Conservation (phyloP, 2,888 invertebrate species). For the Abrostola tripartita region DNA sequence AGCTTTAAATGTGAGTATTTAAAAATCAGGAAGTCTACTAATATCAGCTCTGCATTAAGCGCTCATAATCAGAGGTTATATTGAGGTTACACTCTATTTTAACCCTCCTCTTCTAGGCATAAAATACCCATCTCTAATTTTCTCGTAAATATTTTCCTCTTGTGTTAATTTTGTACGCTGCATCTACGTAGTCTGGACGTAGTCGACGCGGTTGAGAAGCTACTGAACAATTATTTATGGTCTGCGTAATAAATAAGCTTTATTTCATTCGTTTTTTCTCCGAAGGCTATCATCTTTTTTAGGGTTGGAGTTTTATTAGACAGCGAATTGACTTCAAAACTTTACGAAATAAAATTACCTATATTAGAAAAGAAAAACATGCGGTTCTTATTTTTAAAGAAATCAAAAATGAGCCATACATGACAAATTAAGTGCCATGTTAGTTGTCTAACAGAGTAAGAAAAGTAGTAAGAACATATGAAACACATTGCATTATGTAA, state of each 20-base stretch:
- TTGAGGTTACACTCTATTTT: neutral
- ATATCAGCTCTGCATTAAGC: too few species aligned
- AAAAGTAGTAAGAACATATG: too few species aligned
- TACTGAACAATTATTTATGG: neutral
- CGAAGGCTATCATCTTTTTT: neutral
- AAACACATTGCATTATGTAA: too few species aligned
- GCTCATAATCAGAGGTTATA: neutral
- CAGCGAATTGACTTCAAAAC: too few species aligned
- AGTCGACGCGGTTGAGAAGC: neutral
- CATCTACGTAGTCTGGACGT: slow-evolving; percentile 1
- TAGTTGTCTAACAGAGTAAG: too few species aligned
- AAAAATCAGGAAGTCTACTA: too few species aligned
- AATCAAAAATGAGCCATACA: too few species aligned
- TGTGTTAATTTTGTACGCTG: neutral
- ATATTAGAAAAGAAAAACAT: too few species aligned
- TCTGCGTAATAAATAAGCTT: neutral
- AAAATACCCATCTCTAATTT: neutral
- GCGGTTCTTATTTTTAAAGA: too few species aligned
- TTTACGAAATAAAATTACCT: too few species aligned
- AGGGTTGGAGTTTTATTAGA: neutral
- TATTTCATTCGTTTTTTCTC: neutral
- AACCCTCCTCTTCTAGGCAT: neutral
- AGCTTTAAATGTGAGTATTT: too few species aligned
- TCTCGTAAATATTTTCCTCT: neutral
- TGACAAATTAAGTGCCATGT: too few species aligned